Percentiles rank a stretch among this genome's conserved stretches.
Conservation (phyloP, 2,797 vertebrate genomes). For the Morus bassanus region DNA sequence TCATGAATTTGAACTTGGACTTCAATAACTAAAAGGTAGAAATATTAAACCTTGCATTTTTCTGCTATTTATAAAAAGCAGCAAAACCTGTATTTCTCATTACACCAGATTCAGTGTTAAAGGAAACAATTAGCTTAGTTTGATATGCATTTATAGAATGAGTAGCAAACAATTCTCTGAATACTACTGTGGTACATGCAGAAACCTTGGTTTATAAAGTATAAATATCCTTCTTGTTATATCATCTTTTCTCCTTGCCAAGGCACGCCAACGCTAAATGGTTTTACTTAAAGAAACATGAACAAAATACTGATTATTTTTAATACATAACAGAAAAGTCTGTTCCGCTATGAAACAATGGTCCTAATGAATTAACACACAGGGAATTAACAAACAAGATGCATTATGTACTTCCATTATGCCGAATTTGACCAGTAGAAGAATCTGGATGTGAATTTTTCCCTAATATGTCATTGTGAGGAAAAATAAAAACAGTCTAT, state of each 20-base stretch:
- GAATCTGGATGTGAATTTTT: background rate
- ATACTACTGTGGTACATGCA: background rate
- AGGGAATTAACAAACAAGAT: background rate
- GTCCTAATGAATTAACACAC: background rate
- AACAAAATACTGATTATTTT: background rate
- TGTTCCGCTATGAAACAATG: background rate
- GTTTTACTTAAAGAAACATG: background rate
- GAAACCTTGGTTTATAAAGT: background rate
- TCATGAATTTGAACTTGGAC: background rate
- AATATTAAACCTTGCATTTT: background rate
- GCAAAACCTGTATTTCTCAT: background rate
- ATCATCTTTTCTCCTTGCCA: background rate
- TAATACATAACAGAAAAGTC: background rate
- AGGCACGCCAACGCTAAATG: background rate
- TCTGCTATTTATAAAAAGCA: background rate
- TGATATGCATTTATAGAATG: background rate
- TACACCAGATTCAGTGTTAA: background rate
- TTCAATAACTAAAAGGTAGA: background rate
- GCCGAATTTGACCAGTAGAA: background rate
- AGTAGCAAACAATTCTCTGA: background rate
- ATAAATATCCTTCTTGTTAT: background rate
- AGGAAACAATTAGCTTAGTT: background rate
- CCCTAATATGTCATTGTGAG: background rate
- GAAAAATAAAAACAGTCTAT: background rate
- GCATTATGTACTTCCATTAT: background rate